A percentile compares a stretch with the other conserved stretches of the same genome.
Conservation (phyloP, 1,140 invertebrate species). For the Drosophila pseudoananassae region DNA sequence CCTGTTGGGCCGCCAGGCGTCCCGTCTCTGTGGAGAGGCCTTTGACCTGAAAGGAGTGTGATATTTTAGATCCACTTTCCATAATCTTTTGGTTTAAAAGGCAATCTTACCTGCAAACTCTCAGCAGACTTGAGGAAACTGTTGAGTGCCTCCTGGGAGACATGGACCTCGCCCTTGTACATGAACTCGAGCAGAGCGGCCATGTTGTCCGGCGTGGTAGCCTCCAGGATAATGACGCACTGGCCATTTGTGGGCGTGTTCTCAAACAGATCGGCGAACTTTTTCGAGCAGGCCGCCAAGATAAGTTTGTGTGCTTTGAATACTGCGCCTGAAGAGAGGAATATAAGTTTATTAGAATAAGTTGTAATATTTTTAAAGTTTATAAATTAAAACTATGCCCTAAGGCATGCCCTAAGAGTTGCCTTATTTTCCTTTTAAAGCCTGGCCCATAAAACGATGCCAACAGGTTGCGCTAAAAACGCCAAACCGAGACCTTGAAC, state of each 20-base stretch:
- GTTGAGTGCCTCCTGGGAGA: constrained; percentile 94
- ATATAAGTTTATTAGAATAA: constrained; percentile 34
- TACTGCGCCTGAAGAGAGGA: constrained; percentile 89
- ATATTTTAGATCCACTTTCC: too few relatives aligned
- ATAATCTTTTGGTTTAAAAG: too few relatives aligned
- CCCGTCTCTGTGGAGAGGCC: constrained; percentile 91
- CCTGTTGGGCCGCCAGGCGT: constrained; percentile 89
- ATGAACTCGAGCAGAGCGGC: constrained; percentile 95
- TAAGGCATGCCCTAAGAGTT: too few relatives aligned
- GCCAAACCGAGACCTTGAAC: constrained; percentile 77
- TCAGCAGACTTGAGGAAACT: constrained; percentile 96
- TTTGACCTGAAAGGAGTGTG: constrained; percentile 87
- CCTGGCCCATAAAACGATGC: constrained; percentile 39
- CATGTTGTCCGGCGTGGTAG: constrained; percentile 94
- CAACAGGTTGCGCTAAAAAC: constrained; percentile 70
- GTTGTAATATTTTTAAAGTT: neutral
- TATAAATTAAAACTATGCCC: too few relatives aligned
- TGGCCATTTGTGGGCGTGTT: constrained; percentile 92
- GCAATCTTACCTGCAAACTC: constrained; percentile 90
- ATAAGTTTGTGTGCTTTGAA: constrained; percentile 96
- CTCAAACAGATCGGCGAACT: constrained; percentile 96
- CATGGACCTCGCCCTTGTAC: constrained; percentile 96
- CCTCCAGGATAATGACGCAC: constrained; percentile 94
- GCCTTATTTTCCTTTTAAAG: constrained; percentile 35
- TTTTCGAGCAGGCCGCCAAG: constrained; percentile 96